Evolutionary conservation across 30 jellyfish, hydroid and myxozoan genomes (phyloP), one percentile per base, ranked within the genome.

Genomic region (Turritopsis rubra): DNA sequence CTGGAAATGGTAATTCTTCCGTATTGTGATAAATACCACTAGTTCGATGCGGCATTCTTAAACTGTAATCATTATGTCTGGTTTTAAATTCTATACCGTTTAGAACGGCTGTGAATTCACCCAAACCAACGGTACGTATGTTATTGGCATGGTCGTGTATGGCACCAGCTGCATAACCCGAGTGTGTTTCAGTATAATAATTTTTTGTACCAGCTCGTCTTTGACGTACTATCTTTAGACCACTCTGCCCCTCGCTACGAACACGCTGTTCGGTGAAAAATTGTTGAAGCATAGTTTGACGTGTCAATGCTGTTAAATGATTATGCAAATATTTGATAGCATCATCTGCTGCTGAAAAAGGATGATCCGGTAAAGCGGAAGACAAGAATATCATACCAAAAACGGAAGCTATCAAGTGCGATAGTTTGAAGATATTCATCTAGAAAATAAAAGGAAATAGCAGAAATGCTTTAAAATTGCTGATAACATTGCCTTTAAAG

Each of bases 61-160:
- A 94, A 28, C 97, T 91, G 79, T 88, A 94, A 68, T 94, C 99
- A 75, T 94, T 94, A 66, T 94, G 99, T 16, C 99, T 73, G 28
- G 99, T 94, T 29, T 94, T 87, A 85, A 94, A 94, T 77, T 94
- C 99, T 52, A 94, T 92, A 24, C 99, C 99, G 53, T 94, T 94
- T 4, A 94, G 79, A 18, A 94, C 99, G 27, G 87, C 99, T 4
- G 81, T 92, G 72, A 94, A 89, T 53, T 84, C 89, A 7, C 91
- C 91, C 89, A 84, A n/a, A 13, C 91, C 91, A 21, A 84, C 91
- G 18, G 91, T 84, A 16, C 91, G 80, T 25, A 75, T 75, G 83
- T 84, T 84, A 65, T 84, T 84, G n/a, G 91, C 54, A 75, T 84
- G 91, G 27, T 75, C 88, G 66, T 84, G 91, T n/a, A 84, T 75